Conservation (phyloP, 2,888 invertebrate genomes). For the Amaurobius ferox region DNA sequence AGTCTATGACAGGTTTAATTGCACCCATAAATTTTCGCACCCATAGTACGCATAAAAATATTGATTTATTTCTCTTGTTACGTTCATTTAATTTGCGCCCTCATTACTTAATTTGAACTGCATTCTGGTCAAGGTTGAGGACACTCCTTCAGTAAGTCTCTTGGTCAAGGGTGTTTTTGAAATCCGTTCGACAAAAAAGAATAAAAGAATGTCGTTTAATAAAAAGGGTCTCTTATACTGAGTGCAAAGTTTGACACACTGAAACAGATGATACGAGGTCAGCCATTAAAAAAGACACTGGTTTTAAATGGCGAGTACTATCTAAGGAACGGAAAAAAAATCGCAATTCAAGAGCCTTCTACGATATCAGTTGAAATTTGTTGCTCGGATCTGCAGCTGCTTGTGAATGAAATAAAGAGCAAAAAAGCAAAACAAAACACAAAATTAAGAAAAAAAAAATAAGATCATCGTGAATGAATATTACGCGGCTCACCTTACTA, state of each 20-base stretch:
- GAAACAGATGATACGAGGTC: constrained; percentile 61
- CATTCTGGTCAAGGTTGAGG: constrained; percentile 43
- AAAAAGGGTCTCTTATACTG: constrained; percentile 14
- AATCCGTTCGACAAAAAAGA: neutral
- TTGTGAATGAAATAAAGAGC: constrained; percentile 54
- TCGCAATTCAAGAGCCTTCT: constrained; percentile 25
- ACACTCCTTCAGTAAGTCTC: constrained; percentile 29
- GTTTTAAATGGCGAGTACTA: constrained; percentile 21
- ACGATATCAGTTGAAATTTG: constrained; percentile 63
- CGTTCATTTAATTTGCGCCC: too few relatives aligned
- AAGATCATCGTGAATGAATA: constrained; percentile 55
- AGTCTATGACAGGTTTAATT: too few relatives aligned
- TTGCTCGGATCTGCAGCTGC: constrained; percentile 50
- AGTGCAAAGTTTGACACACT: constrained; percentile 37
- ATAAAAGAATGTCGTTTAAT: neutral
- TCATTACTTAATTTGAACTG: too few relatives aligned
- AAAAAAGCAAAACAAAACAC: constrained; percentile 2
- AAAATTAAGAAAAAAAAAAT: constrained; percentile 14
- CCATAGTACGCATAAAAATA: too few relatives aligned
- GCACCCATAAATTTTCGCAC: too few relatives aligned
- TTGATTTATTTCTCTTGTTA: too few relatives aligned
- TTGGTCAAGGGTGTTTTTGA: constrained; percentile 53
- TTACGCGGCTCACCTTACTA: constrained; percentile 48
- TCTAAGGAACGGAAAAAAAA: constrained; percentile 17
- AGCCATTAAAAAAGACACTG: constrained; percentile 21